These are phyloP conservation scores for Hermaeophaga mercurialis DNA, from an alignment of 2,888 invertebrate genomes.

Conservation along the genomic window DNA sequence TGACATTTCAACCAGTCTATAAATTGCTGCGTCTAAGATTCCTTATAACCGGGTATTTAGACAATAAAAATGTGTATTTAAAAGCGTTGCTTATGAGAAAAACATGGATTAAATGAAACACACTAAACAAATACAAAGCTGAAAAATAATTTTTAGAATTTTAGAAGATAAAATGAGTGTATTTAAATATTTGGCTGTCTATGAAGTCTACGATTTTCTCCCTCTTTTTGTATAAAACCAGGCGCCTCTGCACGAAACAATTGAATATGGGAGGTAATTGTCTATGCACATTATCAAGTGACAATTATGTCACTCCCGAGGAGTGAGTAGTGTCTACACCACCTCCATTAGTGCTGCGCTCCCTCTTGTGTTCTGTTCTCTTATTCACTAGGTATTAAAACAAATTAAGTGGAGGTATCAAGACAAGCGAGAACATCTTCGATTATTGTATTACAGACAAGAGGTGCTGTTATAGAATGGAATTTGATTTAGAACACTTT, in stretches of 20 bases:
- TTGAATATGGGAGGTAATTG: conserved; percentile 29
- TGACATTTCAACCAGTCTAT: too few species aligned
- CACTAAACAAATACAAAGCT: too few species aligned
- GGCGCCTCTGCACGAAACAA: neutral
- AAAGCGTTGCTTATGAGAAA: too few species aligned
- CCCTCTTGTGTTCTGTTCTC: conserved; percentile 9
- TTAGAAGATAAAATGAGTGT: too few species aligned
- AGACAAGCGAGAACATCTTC: conserved; percentile 10
- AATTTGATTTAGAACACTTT: conserved; percentile 16
- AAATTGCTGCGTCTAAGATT: too few species aligned
- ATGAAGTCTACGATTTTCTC: too few species aligned
- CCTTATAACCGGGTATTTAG: too few species aligned
- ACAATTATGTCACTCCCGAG: conserved; percentile 39
- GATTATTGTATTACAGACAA: conserved; percentile 10
- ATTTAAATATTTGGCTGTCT: too few species aligned
- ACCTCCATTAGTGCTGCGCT: conserved; percentile 14
- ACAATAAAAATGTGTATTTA: too few species aligned
- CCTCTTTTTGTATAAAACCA: too few species aligned
- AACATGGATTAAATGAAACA: too few species aligned
- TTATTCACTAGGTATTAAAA: conserved; percentile 8
- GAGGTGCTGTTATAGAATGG: neutral
- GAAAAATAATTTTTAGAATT: too few species aligned
- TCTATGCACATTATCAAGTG: conserved; percentile 44
- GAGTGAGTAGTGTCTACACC: conserved; percentile 4
- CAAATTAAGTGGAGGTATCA: conserved; percentile 20